Evolutionary conservation across 2,797 vertebrate species (phyloP).

Genomic region (Pipistrellus pipistrellus): DNA sequence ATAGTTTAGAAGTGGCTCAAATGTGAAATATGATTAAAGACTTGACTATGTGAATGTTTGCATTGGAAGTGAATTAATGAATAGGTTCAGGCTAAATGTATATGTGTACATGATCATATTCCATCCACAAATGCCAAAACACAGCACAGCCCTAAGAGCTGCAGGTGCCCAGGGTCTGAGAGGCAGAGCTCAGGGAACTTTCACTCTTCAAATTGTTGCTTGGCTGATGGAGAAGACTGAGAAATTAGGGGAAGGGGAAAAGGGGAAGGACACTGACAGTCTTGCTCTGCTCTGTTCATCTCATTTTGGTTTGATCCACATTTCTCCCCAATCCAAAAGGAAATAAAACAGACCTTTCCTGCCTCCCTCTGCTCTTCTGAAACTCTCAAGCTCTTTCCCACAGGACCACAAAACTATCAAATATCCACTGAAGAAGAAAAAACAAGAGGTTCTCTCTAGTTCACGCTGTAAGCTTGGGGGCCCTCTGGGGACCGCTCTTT

Average conservation of each 20-base stretch:
- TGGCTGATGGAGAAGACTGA: not conserved
- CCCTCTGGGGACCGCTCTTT: slow-evolving; percentile 27
- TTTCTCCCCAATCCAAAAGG: slow-evolving; percentile 34
- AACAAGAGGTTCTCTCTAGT: slow-evolving; percentile 32
- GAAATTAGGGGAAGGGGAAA: not conserved
- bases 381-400: slow-evolving; percentile 42
- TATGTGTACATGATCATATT: not conserved
- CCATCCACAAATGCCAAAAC: accelerated
- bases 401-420: slow-evolving; percentile 31
- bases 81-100: not conserved
- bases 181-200: no score
- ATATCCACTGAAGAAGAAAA: slow-evolving; percentile 51
- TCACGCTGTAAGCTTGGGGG: not conserved
- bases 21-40: not conserved
- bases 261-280: no score
- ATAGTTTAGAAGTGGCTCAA: not conserved
- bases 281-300: not conserved
- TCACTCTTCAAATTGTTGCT: not conserved
- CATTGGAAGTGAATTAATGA: not conserved
- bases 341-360: slow-evolving; percentile 9
- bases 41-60: not conserved
- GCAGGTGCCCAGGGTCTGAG: not conserved
- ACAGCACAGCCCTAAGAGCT: not conserved
- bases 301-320: not conserved
- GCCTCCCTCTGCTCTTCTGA: not conserved